phyloP scores from a whole-genome alignment of 2,113 vertebrate species.

The Platysteira castanea region DNA sequence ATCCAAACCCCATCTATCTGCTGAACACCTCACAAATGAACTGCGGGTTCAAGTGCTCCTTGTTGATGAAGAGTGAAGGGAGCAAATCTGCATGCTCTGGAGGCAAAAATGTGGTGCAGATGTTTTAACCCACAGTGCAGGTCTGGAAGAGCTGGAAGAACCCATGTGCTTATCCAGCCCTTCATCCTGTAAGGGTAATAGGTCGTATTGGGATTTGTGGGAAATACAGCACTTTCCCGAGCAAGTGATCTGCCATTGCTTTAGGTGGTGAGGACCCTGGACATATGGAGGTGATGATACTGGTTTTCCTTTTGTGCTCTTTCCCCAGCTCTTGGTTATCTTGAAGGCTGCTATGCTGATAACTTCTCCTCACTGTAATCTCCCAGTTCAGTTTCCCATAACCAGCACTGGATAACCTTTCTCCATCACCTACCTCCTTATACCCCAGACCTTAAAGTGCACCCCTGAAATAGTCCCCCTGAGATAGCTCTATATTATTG shows the following conservation, averaged over 20 bases:
- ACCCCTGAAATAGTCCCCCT: background rate
- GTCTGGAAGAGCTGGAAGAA: background rate
- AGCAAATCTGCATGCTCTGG: background rate
- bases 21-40: background rate
- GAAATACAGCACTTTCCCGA: background rate
- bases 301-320: background rate
- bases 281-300: background rate
- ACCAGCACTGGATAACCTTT: background rate
- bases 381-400: background rate
- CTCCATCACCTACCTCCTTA: background rate
- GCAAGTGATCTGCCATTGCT: background rate
- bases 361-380: background rate
- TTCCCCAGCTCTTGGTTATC: background rate
- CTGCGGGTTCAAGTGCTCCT: rapidly evolving
- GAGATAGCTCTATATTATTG: background rate
- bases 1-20: background rate
- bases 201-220: background rate
- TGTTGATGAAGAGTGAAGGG: background rate
- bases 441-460: background rate
- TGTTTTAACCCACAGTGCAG: background rate
- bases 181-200: background rate
- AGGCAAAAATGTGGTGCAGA: background rate
- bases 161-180: background rate
- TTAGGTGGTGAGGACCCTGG: background rate
- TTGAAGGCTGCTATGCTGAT: background rate